Evolutionary conservation across 1,140 invertebrate genomes (phyloP).

Genomic region (Mya arenaria): DNA sequence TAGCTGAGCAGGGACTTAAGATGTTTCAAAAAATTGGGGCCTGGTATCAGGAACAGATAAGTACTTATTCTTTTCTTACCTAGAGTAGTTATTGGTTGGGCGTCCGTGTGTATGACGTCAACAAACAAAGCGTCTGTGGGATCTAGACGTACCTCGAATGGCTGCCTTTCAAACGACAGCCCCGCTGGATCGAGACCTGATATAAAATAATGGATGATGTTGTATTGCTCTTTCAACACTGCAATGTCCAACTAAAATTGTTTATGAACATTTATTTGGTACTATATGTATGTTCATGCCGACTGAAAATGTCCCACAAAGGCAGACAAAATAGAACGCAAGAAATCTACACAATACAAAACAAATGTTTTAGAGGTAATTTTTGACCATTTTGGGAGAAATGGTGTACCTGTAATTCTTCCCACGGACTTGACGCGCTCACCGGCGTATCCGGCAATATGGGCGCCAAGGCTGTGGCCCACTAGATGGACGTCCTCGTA

Average conservation of each 20-base stretch:
- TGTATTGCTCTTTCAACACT: not conserved
- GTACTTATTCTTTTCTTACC: slow-evolving; percentile 82
- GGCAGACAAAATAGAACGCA: not conserved
- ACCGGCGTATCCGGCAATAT: slow-evolving; percentile 94
- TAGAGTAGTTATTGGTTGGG: slow-evolving; percentile 80
- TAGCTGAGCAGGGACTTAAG: not conserved
- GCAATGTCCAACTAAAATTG: not conserved
- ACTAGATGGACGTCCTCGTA: slow-evolving; percentile 86
- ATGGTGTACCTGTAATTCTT: slow-evolving; percentile 85
- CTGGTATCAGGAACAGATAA: not conserved
- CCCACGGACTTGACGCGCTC: slow-evolving; percentile 90
- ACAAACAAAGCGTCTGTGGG: slow-evolving; percentile 92
- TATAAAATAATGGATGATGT: not conserved
- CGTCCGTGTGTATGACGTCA: slow-evolving; percentile 97
- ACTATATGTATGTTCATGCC: not conserved
- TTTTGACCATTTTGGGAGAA: not conserved
- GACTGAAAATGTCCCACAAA: not conserved
- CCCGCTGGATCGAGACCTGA: slow-evolving; percentile 87
- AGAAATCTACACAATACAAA: not conserved
- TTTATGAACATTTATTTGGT: not conserved
- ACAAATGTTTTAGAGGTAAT: not conserved
- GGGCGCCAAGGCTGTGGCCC: slow-evolving; percentile 95
- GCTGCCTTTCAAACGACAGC: slow-evolving; percentile 84
- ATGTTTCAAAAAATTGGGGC: not conserved
- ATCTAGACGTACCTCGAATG: slow-evolving; percentile 79